These are phyloP conservation scores for Nyctibius grandis DNA, from an alignment of 2,797 vertebrate species.

Conservation along the genomic window DNA sequence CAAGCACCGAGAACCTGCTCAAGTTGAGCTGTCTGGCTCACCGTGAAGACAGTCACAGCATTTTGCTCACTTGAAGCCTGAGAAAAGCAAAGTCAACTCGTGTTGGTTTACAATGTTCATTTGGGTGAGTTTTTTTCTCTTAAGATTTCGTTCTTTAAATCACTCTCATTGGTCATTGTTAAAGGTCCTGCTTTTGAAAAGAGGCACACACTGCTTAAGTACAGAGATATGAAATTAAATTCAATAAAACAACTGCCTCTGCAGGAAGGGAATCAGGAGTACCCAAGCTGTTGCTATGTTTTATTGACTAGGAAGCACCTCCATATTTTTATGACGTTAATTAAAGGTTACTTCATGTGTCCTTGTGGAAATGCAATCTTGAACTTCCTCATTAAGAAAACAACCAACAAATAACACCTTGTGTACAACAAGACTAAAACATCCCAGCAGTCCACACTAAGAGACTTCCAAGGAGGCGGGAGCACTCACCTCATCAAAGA, in stretches of 20 bases:
- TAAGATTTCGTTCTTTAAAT: background rate
- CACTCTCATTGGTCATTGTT: background rate
- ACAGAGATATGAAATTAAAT: background rate
- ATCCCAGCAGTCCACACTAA: accelerated
- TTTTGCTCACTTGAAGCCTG: background rate
- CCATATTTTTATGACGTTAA: background rate
- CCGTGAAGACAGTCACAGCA: background rate
- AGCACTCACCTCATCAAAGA: constrained; percentile 85
- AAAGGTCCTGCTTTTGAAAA: background rate
- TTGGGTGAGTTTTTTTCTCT: background rate
- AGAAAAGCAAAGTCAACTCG: background rate
- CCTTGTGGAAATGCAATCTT: background rate
- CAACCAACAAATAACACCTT: background rate
- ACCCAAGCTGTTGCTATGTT: background rate
- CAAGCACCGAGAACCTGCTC: background rate
- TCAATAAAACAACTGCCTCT: background rate
- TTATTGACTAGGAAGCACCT: background rate
- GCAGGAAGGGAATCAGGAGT: background rate
- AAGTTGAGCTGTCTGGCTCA: background rate
- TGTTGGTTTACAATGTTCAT: background rate
- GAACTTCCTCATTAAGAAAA: background rate
- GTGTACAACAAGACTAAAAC: accelerated
- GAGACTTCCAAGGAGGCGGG: background rate
- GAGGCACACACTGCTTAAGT: background rate
- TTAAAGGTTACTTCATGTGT: background rate